These are phyloP conservation scores for Trachemys scripta DNA, from an alignment of 2,113 vertebrate genomes.

Conservation along the genomic window DNA sequence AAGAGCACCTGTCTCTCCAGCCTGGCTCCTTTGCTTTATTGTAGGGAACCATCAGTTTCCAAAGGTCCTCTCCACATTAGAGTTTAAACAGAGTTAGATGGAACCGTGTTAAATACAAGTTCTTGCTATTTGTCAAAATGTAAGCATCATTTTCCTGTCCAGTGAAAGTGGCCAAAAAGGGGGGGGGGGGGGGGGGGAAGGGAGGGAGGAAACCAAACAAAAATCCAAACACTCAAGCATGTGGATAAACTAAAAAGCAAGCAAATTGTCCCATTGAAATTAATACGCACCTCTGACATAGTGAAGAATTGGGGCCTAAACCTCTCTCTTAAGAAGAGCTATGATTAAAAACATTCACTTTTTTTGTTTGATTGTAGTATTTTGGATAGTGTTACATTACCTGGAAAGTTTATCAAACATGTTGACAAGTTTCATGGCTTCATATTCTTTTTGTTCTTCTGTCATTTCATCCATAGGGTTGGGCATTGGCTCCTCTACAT, in stretches of 20 bases:
- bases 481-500: slow-evolving; percentile 94
- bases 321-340: background rate
- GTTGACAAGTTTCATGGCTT: slow-evolving; percentile 95
- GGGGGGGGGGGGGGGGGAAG: too few relatives aligned
- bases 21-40: background rate
- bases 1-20: background rate
- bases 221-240: background rate
- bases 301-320: background rate
- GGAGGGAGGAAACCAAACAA: background rate
- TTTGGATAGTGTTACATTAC: slow-evolving; percentile 78
- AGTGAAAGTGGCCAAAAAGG: background rate
- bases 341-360: background rate
- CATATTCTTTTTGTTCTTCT: slow-evolving; percentile 98
- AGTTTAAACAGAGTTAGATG: background rate
- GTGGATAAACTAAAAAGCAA: background rate
- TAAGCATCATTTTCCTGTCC: background rate
- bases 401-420: slow-evolving; percentile 98
- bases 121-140: background rate
- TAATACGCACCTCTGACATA: background rate
- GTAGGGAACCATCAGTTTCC: background rate
- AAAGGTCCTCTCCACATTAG: background rate
- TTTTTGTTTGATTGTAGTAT: background rate
- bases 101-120: background rate
- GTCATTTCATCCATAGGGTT: slow-evolving; percentile 98
- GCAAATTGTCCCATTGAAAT: background rate